Conservation (phyloP, 2,797 vertebrate genomes). For the Erpetoichthys calabaricus region DNA sequence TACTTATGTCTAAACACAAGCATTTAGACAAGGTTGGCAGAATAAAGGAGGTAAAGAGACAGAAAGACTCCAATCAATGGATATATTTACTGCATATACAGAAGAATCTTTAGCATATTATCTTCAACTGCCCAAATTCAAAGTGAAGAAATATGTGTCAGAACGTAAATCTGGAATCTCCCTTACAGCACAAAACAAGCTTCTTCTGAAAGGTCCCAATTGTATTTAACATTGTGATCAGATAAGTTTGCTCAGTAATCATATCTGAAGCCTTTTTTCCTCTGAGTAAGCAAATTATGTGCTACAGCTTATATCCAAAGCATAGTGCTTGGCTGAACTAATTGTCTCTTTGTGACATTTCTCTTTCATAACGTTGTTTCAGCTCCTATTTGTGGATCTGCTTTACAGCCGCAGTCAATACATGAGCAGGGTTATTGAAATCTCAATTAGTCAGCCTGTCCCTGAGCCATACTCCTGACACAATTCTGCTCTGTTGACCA, state of each 20-base stretch:
- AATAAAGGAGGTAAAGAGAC: too few species aligned
- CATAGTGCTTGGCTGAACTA: neutral
- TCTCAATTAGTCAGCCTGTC: conserved; percentile 33
- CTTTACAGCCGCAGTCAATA: conserved; percentile 16
- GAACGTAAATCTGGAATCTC: neutral
- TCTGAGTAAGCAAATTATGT: neutral
- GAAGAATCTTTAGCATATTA: too few species aligned
- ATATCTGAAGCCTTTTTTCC: neutral
- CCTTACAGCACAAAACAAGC: neutral
- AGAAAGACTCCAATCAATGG: too few species aligned
- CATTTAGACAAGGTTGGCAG: too few species aligned
- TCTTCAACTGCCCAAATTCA: too few species aligned
- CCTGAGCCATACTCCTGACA: conserved; percentile 11
- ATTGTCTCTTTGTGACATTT: neutral
- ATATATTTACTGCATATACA: too few species aligned
- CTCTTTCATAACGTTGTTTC: conserved; percentile 7
- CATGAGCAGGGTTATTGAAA: conserved; percentile 29
- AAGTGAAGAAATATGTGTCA: too few species aligned
- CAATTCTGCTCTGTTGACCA: conserved; percentile 32
- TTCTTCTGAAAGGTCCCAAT: neutral
- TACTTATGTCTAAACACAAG: too few species aligned
- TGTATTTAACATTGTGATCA: neutral
- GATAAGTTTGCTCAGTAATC: neutral
- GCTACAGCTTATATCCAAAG: neutral
- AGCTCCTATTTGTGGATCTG: neutral